Conservation (phyloP, 2,888 invertebrate genomes). For the Cyclophora albipunctata region DNA sequence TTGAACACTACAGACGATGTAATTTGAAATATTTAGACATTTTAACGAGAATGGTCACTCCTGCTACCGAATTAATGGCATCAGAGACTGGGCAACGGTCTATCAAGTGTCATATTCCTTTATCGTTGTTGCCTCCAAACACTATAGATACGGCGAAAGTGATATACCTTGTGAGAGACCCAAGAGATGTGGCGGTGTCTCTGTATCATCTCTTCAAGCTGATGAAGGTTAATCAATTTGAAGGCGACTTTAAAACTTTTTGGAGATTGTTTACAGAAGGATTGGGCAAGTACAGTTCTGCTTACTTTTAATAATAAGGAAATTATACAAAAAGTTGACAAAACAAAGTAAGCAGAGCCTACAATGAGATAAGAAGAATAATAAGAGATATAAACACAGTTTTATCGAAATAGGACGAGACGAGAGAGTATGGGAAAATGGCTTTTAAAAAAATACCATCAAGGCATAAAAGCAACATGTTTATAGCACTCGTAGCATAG, state of each 20-base stretch:
- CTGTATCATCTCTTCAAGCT: constrained; percentile 81
- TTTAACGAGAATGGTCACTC: constrained; percentile 8
- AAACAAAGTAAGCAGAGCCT: no score
- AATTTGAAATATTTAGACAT: constrained; percentile 43
- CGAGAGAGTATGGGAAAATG: no score
- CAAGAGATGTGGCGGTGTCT: constrained; percentile 86
- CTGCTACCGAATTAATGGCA: constrained; percentile 7
- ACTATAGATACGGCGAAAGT: constrained; percentile 69
- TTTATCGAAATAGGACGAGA: no score
- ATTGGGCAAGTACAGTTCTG: constrained; percentile 61
- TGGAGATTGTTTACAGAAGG: constrained; percentile 78
- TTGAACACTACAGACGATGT: not conserved
- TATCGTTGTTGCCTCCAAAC: constrained; percentile 78
- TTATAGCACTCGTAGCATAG: no score
- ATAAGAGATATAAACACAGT: no score
- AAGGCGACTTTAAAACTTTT: constrained; percentile 76
- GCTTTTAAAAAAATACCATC: no score
- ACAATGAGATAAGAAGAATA: no score
- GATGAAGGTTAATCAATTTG: constrained; percentile 73
- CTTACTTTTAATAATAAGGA: not conserved
- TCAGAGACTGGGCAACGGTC: constrained; percentile 21
- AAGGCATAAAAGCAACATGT: no score
- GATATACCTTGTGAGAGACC: constrained; percentile 85
- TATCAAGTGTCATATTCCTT: constrained; percentile 78
- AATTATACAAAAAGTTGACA: not conserved